Base-by-base conservation (phyloP, 2,113 vertebrate genomes). In the Lamprotornis superbus region DNA sequence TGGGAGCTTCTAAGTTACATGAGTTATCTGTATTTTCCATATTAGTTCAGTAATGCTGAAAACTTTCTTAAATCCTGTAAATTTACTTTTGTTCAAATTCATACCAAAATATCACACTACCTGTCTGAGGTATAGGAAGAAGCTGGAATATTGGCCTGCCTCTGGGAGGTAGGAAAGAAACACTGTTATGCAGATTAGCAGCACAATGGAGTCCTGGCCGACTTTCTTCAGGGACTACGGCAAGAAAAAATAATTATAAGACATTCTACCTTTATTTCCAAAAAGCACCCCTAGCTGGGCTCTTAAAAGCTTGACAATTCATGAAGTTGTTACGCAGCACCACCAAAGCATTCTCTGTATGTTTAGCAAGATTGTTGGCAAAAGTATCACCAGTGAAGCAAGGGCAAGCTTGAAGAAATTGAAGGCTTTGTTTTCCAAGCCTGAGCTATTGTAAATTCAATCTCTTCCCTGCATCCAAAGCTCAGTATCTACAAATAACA, bases 171-270 rank as follows among this genome's bases (percentile, higher is more conserved):
- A 98, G 76, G 98, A 99, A 57, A 99, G 98, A 94, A 99, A 99
- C 88, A 99, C 98, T 46, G 98, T 99, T 63, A 99, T 99, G 95
- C 98, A 99, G 98, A 99, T 99, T 6, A 99, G 98, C 96, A 99
- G 98, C 97, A 99, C 98, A 19, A 99, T 96, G 14, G 98, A 98
- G 92, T 99, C 98, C 71, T 99, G 98, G 85, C 98, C 98, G 7
- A 99, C 98, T 42, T 99, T 99, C 95, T 98, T 98, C 97, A 99
- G 96, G 42, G 98, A 99, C 98, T 99, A 71, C 0, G 7, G 91
- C 25, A 86, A 92, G 74, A 95, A 87, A 83, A 87, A 69, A 67
- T 42, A 9, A 25, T 63, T 55, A 23, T 6, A 84, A 90, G 91
- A 56, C 21, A 83, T 20, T 83, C 7, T 22, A 50, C 21, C 21